Conservation (phyloP, 2,888 invertebrate genomes). For the Elmis aenea region DNA sequence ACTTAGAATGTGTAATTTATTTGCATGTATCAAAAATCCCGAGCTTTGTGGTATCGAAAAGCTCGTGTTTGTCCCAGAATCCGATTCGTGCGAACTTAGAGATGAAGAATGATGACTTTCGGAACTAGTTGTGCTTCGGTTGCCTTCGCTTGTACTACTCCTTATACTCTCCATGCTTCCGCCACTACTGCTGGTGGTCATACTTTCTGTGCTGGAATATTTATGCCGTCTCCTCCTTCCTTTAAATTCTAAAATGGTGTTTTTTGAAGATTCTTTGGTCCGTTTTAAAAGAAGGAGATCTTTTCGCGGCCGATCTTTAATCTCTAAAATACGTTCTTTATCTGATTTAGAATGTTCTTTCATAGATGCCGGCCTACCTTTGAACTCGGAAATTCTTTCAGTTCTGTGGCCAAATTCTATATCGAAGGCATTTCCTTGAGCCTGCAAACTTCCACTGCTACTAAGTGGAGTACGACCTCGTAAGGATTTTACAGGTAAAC, state of each 20-base stretch:
- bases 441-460: slow-evolving; percentile 51
- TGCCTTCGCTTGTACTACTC: slow-evolving; percentile 83
- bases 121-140: slow-evolving; percentile 78
- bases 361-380: slow-evolving; percentile 49
- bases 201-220: slow-evolving; percentile 79
- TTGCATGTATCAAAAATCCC: slow-evolving; percentile 63
- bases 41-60: slow-evolving; percentile 58
- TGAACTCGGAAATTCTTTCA: slow-evolving; percentile 54
- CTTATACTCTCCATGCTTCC: slow-evolving; percentile 84
- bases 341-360: slow-evolving; percentile 53
- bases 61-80: slow-evolving; percentile 61
- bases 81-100: slow-evolving; percentile 80
- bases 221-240: slow-evolving; percentile 58
- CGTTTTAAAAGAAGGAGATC: slow-evolving; percentile 38
- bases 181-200: slow-evolving; percentile 82
- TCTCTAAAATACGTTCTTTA: slow-evolving; percentile 55
- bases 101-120: slow-evolving; percentile 80
- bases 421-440: slow-evolving; percentile 38
- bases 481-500: slow-evolving; percentile 67
- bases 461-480: slow-evolving; percentile 58
- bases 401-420: slow-evolving; percentile 37
- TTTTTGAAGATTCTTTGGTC: slow-evolving; percentile 32
- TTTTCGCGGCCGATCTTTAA: slow-evolving; percentile 63
- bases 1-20: slow-evolving; percentile 78
- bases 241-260: slow-evolving; percentile 52